Base-by-base conservation (phyloP, 2,113 vertebrate genomes). In the Alligator sinensis region DNA sequence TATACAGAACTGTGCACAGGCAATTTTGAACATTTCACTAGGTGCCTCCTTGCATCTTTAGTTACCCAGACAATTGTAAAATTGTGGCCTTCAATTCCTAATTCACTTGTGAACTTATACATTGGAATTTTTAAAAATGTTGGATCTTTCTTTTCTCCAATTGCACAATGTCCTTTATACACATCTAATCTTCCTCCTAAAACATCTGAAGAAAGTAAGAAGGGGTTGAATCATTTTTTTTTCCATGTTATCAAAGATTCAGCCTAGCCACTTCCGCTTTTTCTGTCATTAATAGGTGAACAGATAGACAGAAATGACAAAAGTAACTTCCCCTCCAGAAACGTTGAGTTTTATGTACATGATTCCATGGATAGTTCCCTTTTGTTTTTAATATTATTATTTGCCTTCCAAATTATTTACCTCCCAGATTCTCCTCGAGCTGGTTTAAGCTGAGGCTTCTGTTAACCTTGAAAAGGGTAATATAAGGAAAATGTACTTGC, bases 331-430 rank as follows among this genome's bases (percentile, higher is more conserved):
- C 15, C 11, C n/a, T 22, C 22, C 9, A 13, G 6, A 82, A 19
- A 24, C 24, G 47, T 59, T 57, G n/a, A 66, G 54, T 66, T 77
- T 47, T 64, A 34, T 18, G 25, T 30, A 38, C 15, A 7, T 47
- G 16, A 68, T 75, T 82, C 62, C 18, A 74, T 38, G 27, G 78
- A 24, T 18, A 66, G 59, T 21, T 70, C 85, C 54, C 13, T 87
- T 86, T 62, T 55, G 18, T 21, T 34, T 72, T 78, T 59, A 84
- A 77, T 84, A 47, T 60, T 77, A 83, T 80, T 34, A 27, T 60
- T 79, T 92, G 62, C 6, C 22, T 77, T 72, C 15, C 6, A 79
- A 75, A 83, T 83, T 25, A 54, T 85, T 94, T 74, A 7, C n/a
- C 11, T 74, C 16, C 57, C 86, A 38, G 10, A n/a, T 34, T 86